phyloP scores from a whole-genome alignment of 2,797 vertebrate genomes.

The Eulemur albifrons region DNA sequence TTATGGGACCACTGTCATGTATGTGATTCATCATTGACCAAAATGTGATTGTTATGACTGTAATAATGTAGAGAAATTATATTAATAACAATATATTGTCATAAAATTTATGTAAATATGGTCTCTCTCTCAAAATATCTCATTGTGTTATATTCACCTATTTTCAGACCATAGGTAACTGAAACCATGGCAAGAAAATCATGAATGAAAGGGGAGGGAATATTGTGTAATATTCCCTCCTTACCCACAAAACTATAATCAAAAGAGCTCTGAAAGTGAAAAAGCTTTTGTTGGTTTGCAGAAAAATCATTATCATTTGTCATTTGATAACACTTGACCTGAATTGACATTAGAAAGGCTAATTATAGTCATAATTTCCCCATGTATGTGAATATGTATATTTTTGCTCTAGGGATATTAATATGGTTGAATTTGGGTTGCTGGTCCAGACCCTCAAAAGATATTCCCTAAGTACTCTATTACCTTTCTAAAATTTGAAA shows the following conservation, averaged over 20 bases:
- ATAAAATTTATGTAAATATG: neutral
- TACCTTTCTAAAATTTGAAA: conserved; percentile 41
- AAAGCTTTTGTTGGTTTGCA: neutral
- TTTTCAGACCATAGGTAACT: neutral
- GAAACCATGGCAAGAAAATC: neutral
- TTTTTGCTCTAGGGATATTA: neutral
- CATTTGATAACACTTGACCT: neutral
- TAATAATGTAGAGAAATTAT: neutral
- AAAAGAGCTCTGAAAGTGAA: neutral
- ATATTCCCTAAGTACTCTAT: neutral
- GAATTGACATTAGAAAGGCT: neutral
- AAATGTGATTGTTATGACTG: neutral
- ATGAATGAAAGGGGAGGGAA: neutral
- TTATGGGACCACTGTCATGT: neutral
- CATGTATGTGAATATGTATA: neutral
- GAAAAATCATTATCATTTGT: neutral
- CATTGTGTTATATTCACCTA: neutral
- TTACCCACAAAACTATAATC: neutral
- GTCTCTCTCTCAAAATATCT: neutral
- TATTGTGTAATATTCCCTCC: neutral
- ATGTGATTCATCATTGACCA: neutral
- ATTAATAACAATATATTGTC: neutral
- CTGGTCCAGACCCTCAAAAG: neutral
- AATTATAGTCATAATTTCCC: neutral
- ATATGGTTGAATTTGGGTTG: neutral